Conservation (phyloP, 2,797 vertebrate genomes). For the Lagorchestes hirsutus region DNA sequence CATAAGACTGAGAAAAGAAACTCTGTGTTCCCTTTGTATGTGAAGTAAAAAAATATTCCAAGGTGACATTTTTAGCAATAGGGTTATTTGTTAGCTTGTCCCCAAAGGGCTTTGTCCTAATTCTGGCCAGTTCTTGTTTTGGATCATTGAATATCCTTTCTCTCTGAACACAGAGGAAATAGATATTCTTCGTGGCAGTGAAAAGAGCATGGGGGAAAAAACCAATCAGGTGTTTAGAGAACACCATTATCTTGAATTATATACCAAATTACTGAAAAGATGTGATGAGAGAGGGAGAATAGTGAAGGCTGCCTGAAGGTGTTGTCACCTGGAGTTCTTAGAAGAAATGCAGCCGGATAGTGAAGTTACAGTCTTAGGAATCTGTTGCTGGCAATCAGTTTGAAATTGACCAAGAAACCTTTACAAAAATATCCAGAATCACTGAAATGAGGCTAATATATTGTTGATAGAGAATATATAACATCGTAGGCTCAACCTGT, state of each 20-base stretch:
- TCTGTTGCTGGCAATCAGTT: neutral
- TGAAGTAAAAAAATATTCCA: conserved; percentile 58
- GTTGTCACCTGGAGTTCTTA: neutral
- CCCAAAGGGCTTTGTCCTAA: conserved; percentile 50
- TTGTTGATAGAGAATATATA: conserved; percentile 40
- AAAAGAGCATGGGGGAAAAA: neutral
- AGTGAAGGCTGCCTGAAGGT: neutral
- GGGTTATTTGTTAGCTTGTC: conserved; percentile 64
- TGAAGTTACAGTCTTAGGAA: conserved; percentile 50
- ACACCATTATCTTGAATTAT: conserved; percentile 54
- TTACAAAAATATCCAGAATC: conserved; percentile 22
- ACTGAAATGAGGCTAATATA: conserved; percentile 37
- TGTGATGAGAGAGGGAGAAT: neutral
- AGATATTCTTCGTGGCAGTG: conserved; percentile 21
- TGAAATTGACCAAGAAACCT: conserved; percentile 45
- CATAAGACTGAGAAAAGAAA: conserved; percentile 24
- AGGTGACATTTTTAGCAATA: conserved; percentile 68
- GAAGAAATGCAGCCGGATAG: conserved; percentile 57
- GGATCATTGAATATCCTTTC: conserved; percentile 58
- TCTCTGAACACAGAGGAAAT: conserved; percentile 43
- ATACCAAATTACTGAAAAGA: conserved; percentile 49
- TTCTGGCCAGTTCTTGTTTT: conserved; percentile 58
- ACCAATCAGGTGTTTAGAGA: neutral
- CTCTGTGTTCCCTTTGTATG: conserved; percentile 73
- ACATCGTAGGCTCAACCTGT: conserved; percentile 40